Conservation (phyloP, 2,113 vertebrate species). For the Axis porcinus region DNA sequence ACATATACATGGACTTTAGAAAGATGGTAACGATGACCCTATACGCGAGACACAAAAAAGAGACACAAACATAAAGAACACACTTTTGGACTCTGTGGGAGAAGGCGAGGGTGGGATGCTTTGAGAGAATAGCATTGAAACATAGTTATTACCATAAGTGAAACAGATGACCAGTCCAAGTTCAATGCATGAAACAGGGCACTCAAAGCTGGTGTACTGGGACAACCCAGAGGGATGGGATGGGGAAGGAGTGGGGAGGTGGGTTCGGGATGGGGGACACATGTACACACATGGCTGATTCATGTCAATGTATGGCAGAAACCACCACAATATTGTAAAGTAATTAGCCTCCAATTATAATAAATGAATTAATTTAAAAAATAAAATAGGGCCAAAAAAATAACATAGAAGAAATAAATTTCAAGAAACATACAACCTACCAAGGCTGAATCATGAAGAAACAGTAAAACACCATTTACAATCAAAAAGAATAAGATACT, state of each 20-base stretch:
- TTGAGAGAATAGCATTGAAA: not conserved
- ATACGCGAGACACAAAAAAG: not conserved
- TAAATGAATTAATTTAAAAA: not conserved
- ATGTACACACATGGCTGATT: not conserved
- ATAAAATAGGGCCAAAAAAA: not conserved
- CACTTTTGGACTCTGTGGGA: not conserved
- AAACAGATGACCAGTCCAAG: not conserved
- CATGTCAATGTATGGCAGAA: not conserved
- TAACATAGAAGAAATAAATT: not conserved
- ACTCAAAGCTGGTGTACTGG: not conserved
- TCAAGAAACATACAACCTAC: not conserved
- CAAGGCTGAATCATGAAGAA: not conserved
- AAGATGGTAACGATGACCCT: accelerated
- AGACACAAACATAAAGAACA: not conserved
- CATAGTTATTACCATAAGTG: not conserved
- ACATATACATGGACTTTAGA: not conserved
- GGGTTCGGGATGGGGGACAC: not conserved
- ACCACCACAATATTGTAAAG: not conserved
- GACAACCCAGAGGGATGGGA: not conserved
- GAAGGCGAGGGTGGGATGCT: not conserved
- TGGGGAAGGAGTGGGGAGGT: not conserved
- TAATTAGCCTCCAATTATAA: not conserved
- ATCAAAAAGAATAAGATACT: not conserved
- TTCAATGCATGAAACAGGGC: not conserved
- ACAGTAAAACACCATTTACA: not conserved